Base-by-base conservation (phyloP, 2,888 invertebrate genomes). In the Meganola albula region DNA sequence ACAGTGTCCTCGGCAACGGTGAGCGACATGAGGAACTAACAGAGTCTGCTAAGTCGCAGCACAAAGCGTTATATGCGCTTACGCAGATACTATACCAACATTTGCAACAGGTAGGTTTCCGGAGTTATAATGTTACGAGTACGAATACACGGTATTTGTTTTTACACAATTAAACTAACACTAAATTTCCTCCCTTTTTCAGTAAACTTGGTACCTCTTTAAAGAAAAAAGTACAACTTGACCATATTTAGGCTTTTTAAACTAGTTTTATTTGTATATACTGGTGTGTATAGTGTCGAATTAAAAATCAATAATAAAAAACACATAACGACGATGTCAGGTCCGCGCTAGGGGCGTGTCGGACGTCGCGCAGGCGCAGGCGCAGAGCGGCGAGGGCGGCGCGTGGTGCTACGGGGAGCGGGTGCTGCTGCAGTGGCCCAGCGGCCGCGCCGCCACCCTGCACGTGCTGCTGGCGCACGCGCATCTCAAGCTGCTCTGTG, bases 381-480 rank as follows among this genome's bases (percentile, higher is more conserved):
- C 14, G 1, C 10, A 18, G 23, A 4, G 6, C 13, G 10, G 8
- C 12, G 6, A 14, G 11, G 12, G 13, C 10, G 26, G 18, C 26
- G 3, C 31, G 25, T 45, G 45, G 48, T 31, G 24, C 26, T 46
- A 44, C 40, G 92, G 91, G 59, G 95, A 95, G 65, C 90, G 93
- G 56, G 91, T 95, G 33, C 66, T 91, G 24, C 89, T 96, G 27
- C 90, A 91, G 53, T 96, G 95, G 95, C 85, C 89, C 10, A 88
- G 88, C 29, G 93, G 93, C 0, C 90, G 74, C 1, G 37, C 91
- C 44, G 92, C 92, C 45, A 90, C 91, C 1, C 86, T 95, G 79
- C 93, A 93, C 72, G 91, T 94, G 37, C 76, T 94, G 7, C 90
- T 94, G 0, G 82, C 74, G 44, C 84, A 84, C 37, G 82, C 82